Evolutionary conservation across 2,113 vertebrate species (phyloP), one percentile per base, ranked within the genome.

Genomic region (Antechinus flavipes): DNA sequence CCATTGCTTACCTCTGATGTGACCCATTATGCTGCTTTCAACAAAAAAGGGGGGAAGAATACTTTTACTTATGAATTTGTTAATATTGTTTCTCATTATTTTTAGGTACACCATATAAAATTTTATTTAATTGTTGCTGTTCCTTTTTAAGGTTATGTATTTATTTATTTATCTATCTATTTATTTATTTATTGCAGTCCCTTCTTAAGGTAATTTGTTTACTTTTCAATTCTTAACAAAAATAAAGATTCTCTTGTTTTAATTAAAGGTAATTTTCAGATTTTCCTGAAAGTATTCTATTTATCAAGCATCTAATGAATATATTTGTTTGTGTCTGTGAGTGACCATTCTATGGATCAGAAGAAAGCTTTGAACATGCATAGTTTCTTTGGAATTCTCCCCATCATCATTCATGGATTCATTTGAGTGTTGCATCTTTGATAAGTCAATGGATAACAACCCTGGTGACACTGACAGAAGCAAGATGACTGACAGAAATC

Each of bases 361-460:
- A 97, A 97, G 97, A 97, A 97, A 95, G 96, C 96, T 98, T 95
- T 96, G 94, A 76, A 94, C 94, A 95, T 94, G 90, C 96, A 97
- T 97, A 98, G 97, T 98, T 84, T 84, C 68, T 84, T 96, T 93
- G 19, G 30, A 94, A 93, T 96, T 97, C n/a, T 94, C 97, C 97
- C 97, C 91, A 91, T 97, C 96, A 93, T 93, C 95, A 95, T 95
- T 96, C 97, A 93, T 96, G 95, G 92, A 95, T 97, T 98, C 95
- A 8, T 30, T 90, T 0, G 92, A 95, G 94, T 96, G 92, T 98
- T 94, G 95, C 92, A 93, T 96, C 54, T 90, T 56, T 90, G 96
- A 94, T 92, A 96, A 94, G 26, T 55, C 35, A 52, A 30, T 47
- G 94, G 68, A 53, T 94, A 91, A 16, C 90, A 97, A 68, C 93